Evolutionary conservation across 2,888 invertebrate species (phyloP), one percentile per base, ranked within the genome.

Genomic region (Luperina testacea): DNA sequence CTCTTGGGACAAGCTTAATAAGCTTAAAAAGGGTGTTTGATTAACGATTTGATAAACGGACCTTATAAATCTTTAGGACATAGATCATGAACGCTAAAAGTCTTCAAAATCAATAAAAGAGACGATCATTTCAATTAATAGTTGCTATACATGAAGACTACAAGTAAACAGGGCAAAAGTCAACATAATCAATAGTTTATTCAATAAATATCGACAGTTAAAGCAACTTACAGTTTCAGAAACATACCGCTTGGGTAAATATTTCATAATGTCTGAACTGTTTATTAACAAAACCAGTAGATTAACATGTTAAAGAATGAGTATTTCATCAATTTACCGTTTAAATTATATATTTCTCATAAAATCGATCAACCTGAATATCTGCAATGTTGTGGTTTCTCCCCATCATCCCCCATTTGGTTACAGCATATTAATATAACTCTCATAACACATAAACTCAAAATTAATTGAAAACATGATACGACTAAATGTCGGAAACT

Each of bases 391-490:
- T 32, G 75, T 81, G 45, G 57, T 64, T 69, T 61, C 59, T 24
- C 42, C 17, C 6, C 24, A 32, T 27, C 38, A 32, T 24, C 27
- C 7, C 9, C n/a, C 5, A 15, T 15, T 70, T 65, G 20, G 53
- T 68, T 32, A 61, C 17, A 72, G 32, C 27, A 20, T 32, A 75
- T 69, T 57, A 63, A 84, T 75, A 63, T 61, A 71, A 65, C 15
- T 61, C 53, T 57, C 9, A 6, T 61, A 74, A 48, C 32, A 73
- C 38, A 61, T 63, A n/a, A 72, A 69, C n/a, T 45, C 38, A 27
- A 72, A 69, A 73, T 71, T 77, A 73, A 85, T 85, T 71, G 53
- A 42, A 77, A 75, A 72, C 59, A 72, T 15, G n/a, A 53, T 53
- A 32, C 57, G 15, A 69, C 65, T 38, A 69, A 70, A 80, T 53